phyloP scores from a whole-genome alignment of 2,797 vertebrate species.

The Pteronotus mesoamericanus region DNA sequence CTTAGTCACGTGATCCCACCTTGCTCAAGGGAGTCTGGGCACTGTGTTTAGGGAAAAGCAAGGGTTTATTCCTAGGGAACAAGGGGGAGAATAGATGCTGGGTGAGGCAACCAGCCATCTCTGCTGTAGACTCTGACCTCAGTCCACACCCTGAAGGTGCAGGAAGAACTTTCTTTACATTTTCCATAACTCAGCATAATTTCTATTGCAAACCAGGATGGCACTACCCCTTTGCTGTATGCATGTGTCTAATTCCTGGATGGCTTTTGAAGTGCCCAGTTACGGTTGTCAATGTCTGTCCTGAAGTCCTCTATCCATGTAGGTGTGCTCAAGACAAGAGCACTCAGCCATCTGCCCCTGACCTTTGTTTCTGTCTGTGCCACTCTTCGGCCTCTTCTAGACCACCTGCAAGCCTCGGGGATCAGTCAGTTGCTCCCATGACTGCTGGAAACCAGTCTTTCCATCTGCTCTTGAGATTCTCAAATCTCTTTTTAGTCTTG shows the following conservation, averaged over 20 bases:
- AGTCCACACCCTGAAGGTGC: background rate
- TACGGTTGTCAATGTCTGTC: background rate
- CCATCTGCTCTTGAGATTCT: background rate
- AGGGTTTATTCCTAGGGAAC: background rate
- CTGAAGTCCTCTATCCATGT: background rate
- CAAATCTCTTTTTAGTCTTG: background rate
- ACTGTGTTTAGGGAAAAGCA: background rate
- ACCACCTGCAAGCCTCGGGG: background rate
- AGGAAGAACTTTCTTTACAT: background rate
- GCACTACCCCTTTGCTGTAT: background rate
- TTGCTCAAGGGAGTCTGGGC: background rate
- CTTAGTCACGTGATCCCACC: background rate
- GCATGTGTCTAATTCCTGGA: background rate
- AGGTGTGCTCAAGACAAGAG: too few relatives aligned
- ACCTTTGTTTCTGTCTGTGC: background rate
- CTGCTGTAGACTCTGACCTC: background rate
- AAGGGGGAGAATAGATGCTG: background rate
- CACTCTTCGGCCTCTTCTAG: background rate
- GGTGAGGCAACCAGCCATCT: background rate
- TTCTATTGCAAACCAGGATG: background rate
- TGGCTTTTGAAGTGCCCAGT: background rate
- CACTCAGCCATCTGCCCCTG: too few relatives aligned
- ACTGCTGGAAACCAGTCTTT: background rate
- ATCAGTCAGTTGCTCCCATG: background rate
- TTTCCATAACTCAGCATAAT: background rate